Evolutionary conservation across 2,113 vertebrate genomes (phyloP).

Genomic region (Poeciliopsis turrubarensis): DNA sequence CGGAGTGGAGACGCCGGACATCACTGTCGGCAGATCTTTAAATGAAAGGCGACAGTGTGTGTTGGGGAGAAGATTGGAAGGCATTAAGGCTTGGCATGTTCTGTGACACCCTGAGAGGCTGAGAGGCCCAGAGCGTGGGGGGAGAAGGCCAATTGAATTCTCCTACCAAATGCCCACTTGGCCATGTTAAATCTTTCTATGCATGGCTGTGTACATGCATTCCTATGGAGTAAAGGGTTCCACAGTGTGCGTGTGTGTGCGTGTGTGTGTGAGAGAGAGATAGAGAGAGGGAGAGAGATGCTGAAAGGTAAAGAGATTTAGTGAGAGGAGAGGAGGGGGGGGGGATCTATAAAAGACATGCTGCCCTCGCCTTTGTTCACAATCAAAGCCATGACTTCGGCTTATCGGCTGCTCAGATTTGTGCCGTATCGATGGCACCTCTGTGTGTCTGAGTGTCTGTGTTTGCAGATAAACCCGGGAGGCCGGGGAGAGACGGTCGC

Average conservation of each 20-base stretch:
- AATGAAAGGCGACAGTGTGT: constrained; percentile 78
- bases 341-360: constrained; percentile 56
- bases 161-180: constrained; percentile 67
- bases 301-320: constrained; percentile 65
- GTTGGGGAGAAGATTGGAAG: constrained; percentile 77
- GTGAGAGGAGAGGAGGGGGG: constrained; percentile 53
- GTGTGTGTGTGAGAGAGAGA: constrained; percentile 28
- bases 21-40: constrained; percentile 68
- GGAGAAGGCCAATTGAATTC: constrained; percentile 72
- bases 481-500: not conserved
- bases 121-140: constrained; percentile 37
- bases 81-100: constrained; percentile 75
- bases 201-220: constrained; percentile 44
- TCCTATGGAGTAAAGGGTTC: constrained; percentile 37
- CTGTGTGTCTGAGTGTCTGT: constrained; percentile 4
- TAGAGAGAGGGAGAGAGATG: constrained; percentile 31
- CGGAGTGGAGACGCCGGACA: constrained; percentile 54
- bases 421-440: constrained; percentile 38
- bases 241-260: constrained; percentile 21
- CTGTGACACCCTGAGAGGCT: constrained; percentile 67
- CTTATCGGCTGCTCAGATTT: constrained; percentile 68
- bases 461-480: constrained; percentile 30
- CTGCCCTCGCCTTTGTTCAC: constrained; percentile 66
- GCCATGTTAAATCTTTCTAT: constrained; percentile 60
- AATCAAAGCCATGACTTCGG: constrained; percentile 46